phyloP scores from a whole-genome alignment of 2,888 invertebrate species.

The Protophormia terraenovae region DNA sequence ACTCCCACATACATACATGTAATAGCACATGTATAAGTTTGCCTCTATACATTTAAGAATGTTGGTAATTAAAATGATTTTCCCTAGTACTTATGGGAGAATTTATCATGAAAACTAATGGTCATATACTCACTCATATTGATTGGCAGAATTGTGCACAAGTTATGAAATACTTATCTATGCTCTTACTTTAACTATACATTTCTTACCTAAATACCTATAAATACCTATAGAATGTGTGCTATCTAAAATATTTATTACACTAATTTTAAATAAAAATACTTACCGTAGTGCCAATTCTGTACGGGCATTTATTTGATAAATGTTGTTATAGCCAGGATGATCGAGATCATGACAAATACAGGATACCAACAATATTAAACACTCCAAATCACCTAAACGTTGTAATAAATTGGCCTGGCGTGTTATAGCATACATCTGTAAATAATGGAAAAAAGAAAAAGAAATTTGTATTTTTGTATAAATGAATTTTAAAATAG shows the following conservation, averaged over 20 bases:
- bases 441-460: conserved; percentile 64
- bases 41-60: neutral
- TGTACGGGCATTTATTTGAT: conserved; percentile 91
- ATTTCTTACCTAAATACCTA: neutral
- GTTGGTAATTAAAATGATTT: conserved; percentile 32
- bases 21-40: neutral
- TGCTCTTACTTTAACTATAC: neutral
- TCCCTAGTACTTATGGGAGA: conserved; percentile 26
- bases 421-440: conserved; percentile 92
- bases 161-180: neutral
- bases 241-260: neutral
- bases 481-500: neutral
- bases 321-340: conserved; percentile 90
- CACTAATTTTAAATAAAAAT: neutral
- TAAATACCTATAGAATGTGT: neutral
- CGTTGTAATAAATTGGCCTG: conserved; percentile 86
- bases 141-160: conserved; percentile 6
- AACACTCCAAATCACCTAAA: conserved; percentile 88
- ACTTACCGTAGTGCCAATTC: conserved; percentile 87
- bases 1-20: neutral
- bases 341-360: conserved; percentile 92
- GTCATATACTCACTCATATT: conserved; percentile 7
- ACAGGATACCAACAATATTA: conserved; percentile 89
- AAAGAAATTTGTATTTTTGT: neutral
- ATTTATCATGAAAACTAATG: conserved; percentile 18